Percentiles rank a stretch among this genome's conserved stretches.
Conservation (phyloP, 2,888 invertebrate genomes). For the Myopa testacea region DNA sequence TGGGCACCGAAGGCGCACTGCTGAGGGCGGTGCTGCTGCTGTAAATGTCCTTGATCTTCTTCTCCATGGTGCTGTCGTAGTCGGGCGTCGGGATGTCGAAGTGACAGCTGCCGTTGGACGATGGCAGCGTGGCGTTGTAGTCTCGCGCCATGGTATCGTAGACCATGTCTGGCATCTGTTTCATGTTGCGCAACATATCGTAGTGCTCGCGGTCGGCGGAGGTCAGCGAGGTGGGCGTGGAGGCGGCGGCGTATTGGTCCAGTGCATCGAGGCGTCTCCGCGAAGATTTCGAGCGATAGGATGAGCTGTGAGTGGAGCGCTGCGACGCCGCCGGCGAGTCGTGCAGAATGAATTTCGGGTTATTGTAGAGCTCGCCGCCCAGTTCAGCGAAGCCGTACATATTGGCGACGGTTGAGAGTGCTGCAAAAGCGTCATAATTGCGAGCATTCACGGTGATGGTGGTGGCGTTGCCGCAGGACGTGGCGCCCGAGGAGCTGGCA, state of each 20-base stretch:
- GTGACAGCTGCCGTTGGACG: slow-evolving; percentile 47
- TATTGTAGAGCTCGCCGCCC: slow-evolving; percentile 65
- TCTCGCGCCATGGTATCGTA: slow-evolving; percentile 74
- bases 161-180: slow-evolving; percentile 74
- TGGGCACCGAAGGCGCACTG: slow-evolving; percentile 66
- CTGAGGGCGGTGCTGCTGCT: slow-evolving; percentile 62
- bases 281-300: slow-evolving; percentile 59
- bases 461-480: slow-evolving; percentile 17
- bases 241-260: slow-evolving; percentile 65
- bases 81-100: slow-evolving; percentile 67
- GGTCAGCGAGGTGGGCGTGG: slow-evolving; percentile 60
- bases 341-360: slow-evolving; percentile 66
- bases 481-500: not conserved
- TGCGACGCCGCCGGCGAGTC: slow-evolving; percentile 64
- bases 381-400: slow-evolving; percentile 62
- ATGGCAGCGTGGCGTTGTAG: slow-evolving; percentile 53
- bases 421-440: slow-evolving; percentile 54
- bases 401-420: slow-evolving; percentile 56
- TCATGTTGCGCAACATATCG: slow-evolving; percentile 64
- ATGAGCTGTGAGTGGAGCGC: slow-evolving; percentile 58
- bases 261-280: slow-evolving; percentile 60
- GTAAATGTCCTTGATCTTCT: slow-evolving; percentile 67
- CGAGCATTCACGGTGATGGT: slow-evolving; percentile 44
- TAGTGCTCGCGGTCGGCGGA: slow-evolving; percentile 64
- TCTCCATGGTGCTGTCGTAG: slow-evolving; percentile 67